Evolutionary conservation across 1,140 invertebrate species (phyloP).

Genomic region (Brachionus manjavacas): DNA sequence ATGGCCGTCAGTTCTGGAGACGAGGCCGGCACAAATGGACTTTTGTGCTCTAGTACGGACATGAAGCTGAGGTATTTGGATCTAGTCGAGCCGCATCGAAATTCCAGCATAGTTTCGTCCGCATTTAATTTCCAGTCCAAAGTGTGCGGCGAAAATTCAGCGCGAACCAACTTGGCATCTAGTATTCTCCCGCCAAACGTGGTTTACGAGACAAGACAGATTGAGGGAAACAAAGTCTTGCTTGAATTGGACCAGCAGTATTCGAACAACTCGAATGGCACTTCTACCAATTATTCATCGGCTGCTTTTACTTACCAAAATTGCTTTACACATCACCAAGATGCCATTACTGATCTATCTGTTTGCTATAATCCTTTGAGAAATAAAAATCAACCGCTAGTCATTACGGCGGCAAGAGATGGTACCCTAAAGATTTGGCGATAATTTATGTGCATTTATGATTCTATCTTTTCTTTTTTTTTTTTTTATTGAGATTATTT

Average conservation of each 20-base stretch:
- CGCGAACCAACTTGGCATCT: background rate
- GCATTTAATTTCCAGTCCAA: constrained; percentile 16
- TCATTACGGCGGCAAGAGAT: constrained; percentile 14
- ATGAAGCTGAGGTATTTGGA: constrained; percentile 25
- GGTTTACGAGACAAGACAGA: background rate
- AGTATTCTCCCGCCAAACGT: background rate
- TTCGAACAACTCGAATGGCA: background rate
- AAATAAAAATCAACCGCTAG: constrained; percentile 5
- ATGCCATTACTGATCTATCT: constrained; percentile 10
- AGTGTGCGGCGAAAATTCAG: background rate
- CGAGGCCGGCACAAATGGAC: background rate
- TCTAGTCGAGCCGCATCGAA: background rate
- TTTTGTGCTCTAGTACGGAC: constrained; percentile 14
- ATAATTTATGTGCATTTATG: background rate
- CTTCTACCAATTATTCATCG: background rate
- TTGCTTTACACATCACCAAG: constrained; percentile 31
- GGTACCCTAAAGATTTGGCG: constrained; percentile 41
- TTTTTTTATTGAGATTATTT: background rate
- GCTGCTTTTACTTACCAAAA: constrained; percentile 35
- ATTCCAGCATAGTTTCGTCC: constrained; percentile 12
- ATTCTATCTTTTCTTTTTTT: background rate
- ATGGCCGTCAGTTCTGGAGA: background rate
- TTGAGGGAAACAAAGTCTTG: constrained; percentile 29
- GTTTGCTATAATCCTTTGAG: constrained; percentile 27
- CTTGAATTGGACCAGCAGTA: background rate